phyloP scores from a whole-genome alignment of 2,888 invertebrate genomes.

The Acleris sparsana region DNA sequence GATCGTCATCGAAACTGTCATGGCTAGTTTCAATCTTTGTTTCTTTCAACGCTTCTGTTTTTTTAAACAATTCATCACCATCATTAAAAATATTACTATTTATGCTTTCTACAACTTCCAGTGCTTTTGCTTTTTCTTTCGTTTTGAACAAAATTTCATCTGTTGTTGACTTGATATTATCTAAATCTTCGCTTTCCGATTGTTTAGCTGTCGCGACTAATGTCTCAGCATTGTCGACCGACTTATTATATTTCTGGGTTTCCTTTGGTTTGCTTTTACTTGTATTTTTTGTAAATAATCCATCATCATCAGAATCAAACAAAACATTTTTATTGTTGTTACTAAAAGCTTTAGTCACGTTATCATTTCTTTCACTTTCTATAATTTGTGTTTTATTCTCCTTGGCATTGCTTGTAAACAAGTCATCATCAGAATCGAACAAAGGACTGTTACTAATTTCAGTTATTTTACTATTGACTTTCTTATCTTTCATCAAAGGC shows the following conservation, averaged over 20 bases:
- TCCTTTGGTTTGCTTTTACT: neutral
- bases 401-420: constrained; percentile 7
- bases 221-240: constrained; percentile 2
- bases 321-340: constrained; percentile 5
- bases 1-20: constrained; percentile 13
- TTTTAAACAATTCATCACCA: constrained; percentile 11
- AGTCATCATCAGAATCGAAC: constrained; percentile 32
- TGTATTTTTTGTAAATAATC: constrained; percentile 8
- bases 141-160: constrained; percentile 4
- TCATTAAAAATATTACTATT: constrained; percentile 15
- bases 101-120: constrained; percentile 16
- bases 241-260: neutral
- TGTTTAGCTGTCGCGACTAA: constrained; percentile 14
- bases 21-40: constrained; percentile 11
- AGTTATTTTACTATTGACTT: neutral
- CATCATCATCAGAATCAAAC: constrained; percentile 32
- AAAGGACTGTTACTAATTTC: constrained; percentile 12
- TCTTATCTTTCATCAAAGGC: neutral
- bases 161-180: constrained; percentile 22
- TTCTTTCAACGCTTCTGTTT: constrained; percentile 9
- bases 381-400: neutral
- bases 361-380: neutral
- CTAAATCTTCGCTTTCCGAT: neutral
- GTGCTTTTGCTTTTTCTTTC: constrained; percentile 5
- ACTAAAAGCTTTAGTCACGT: too few relatives aligned